Evolutionary conservation across 2,113 vertebrate genomes (phyloP), one percentile per base, ranked within the genome.

Genomic region (Charina bottae): DNA sequence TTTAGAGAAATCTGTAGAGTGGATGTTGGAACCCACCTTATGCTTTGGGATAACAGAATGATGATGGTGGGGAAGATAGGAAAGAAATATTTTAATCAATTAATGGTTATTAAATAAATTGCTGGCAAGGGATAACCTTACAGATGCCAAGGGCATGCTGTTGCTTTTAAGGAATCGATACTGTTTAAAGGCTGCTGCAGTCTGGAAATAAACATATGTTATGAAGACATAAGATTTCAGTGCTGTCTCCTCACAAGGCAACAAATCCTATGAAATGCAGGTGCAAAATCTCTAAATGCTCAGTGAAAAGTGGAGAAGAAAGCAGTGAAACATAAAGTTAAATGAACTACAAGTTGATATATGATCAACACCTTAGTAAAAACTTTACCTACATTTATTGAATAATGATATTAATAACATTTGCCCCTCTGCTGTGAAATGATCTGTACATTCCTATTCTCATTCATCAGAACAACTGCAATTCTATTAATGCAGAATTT

Each of bases 351-450:
- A 33, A 62, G 49, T 28, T 11, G 6, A 68, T 87, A 56, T 85
- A 55, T 6, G 11, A 37, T 33, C 28, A 84, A 9, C 49, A 23
- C 58, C 33, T 7, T 62, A 4, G 56, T 87, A 24, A 58, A 58
- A 87, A 42, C 2, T 87, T 28, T 59, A 19, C 6, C 17, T 33
- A 23, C 33, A 15, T 59, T 59, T 58, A 87, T 24, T 42, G 49
- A 90, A 53, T 42, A 88, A 56, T 28, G 12, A 28, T 49, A 78
- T 90, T 85, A 85, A 87, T 87, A 88, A 83, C 53, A 60, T 62
- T 60, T 83, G 59, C 86, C 46, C 54, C 64, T 33, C 87, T 89
- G 28, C 37, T 33, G 26, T 88, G 56, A 46, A 83, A 84, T 84
- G 56, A 53, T 84, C 54, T 55, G 49, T 83, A 26, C 56, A 84